A percentile compares a stretch with the other conserved stretches of the same genome.
Conservation (phyloP, 2,797 vertebrate species). For the Cephalopachus bancanus region DNA sequence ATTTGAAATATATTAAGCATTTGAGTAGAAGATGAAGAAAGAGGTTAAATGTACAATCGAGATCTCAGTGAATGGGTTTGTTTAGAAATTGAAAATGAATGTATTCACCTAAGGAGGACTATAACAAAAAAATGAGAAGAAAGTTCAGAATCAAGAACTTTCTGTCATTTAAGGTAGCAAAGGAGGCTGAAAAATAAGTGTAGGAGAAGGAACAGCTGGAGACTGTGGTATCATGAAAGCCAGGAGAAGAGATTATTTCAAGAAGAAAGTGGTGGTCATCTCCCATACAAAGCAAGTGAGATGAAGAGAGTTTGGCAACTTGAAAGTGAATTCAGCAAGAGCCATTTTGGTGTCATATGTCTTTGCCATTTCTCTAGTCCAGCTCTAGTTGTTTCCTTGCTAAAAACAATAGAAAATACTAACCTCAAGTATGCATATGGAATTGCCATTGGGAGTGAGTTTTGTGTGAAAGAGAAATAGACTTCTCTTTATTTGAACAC, state of each 20-base stretch:
- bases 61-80: not conserved
- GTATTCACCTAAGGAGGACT: not conserved
- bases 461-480: not conserved
- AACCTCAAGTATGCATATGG: not conserved
- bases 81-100: not conserved
- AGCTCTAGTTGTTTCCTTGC: not conserved
- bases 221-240: not conserved
- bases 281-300: not conserved
- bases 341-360: not conserved
- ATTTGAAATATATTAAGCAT: not conserved
- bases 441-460: not conserved
- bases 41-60: not conserved
- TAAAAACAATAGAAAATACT: conserved; percentile 8
- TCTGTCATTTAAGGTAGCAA: too few species aligned
- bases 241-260: not conserved
- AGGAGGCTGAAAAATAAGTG: not conserved
- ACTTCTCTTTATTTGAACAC: not conserved
- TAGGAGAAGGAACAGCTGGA: not conserved
- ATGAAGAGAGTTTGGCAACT: not conserved
- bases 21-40: conserved; percentile 25
- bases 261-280: not conserved
- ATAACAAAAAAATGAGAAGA: not conserved
- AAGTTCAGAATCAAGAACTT: not conserved
- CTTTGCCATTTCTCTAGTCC: not conserved
- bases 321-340: not conserved